Evolutionary conservation across 30 jellyfish, hydroid and myxozoan species (phyloP).

Genomic region (Cassiopea xamachana): DNA sequence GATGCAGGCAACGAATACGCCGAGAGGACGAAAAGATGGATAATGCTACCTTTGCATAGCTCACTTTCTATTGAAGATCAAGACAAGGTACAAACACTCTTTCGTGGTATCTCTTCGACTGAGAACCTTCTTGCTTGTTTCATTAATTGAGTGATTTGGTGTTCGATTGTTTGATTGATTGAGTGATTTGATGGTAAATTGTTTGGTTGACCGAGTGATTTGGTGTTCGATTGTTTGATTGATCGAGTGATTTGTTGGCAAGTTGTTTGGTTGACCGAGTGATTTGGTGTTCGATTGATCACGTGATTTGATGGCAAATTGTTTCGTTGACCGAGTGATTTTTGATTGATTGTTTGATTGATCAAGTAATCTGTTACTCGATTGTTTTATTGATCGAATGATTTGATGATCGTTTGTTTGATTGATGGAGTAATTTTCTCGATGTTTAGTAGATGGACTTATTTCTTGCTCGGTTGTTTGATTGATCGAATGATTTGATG

Average conservation of each 20-base stretch:
- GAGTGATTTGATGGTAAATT: neutral
- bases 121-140: neutral
- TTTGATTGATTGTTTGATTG: neutral
- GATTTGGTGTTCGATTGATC: neutral
- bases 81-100: conserved; percentile 72
- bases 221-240: neutral
- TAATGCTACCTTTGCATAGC: conserved; percentile 93
- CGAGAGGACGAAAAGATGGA: conserved; percentile 84
- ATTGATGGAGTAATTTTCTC: neutral
- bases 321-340: neutral
- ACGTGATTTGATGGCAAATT: neutral
- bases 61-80: conserved; percentile 93
- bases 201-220: neutral
- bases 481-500: neutral
- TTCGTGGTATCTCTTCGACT: too few relatives aligned
- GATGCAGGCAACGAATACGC: conserved; percentile 96
- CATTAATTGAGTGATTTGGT: neutral
- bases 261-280: neutral
- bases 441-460: too few relatives aligned
- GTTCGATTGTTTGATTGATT: neutral
- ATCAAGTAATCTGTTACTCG: neutral
- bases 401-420: neutral
- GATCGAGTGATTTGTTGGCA: neutral
- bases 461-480: too few relatives aligned
- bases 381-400: neutral